Evolutionary conservation across 2,113 vertebrate species (phyloP), one percentile per base, ranked within the genome.

Genomic region (Rousettus leschenaultii): DNA sequence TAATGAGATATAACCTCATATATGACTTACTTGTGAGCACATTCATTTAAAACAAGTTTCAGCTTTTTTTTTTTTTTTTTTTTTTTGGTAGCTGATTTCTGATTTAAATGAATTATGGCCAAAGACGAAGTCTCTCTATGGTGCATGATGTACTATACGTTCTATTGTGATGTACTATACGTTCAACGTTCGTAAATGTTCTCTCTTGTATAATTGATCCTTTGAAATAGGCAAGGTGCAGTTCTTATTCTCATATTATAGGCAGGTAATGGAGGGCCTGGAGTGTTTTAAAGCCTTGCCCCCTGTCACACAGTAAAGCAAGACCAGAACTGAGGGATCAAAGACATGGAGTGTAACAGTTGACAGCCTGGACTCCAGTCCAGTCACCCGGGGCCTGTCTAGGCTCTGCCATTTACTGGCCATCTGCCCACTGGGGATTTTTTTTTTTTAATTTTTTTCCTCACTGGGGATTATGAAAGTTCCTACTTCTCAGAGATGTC

Each of bases 11-110:
- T 77, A 91, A 45, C 45, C 75, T 48, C n/a, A n/a, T n/a, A n/a
- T n/a, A 77, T 79, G 77, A 66, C 87, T 97, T 93, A 95, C 86
- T 89, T 86, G 71, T 77, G n/a, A 96, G 51, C 28, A 43, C 30
- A 22, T 40, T 45, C 33, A 2, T 89, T 95, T 65, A 66, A 83
- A 92, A 83, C 40, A 95, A 88, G 43, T 89, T 85, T 51, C 53
- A 85, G 16, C n/a, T 84, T 65, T 71, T 26, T 55, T 38, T 55
- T 83, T 71, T 26, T 55, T 38, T 55, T 83, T 51, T 48, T 40
- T n/a, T n/a, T n/a, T n/a, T 51, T 48, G 3, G 51, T 65, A 75
- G 26, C 45, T 78, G 65, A 80, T 88, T 79, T 96, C 28, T 48
- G 16, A 77, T 38, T 85, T 57, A 48, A 79, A 38, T 91, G 57